Conservation (phyloP, 2,113 vertebrate species). For the Chiloscyllium plagiosum region DNA sequence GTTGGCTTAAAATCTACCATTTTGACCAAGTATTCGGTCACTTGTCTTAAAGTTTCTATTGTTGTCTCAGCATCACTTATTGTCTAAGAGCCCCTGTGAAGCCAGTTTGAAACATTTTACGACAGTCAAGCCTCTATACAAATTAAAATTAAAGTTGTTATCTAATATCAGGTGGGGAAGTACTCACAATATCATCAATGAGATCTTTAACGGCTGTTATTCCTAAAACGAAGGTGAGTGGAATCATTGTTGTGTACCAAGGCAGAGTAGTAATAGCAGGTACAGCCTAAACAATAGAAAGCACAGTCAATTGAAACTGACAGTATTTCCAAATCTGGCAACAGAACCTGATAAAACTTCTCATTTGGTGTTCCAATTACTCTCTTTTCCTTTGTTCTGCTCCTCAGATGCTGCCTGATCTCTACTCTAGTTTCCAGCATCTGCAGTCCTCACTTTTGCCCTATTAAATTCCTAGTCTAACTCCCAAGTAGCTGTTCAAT, state of each 20-base stretch:
- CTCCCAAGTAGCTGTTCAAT: too few relatives aligned
- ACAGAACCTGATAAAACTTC: not conserved
- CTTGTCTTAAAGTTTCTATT: not conserved
- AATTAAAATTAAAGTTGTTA: not conserved
- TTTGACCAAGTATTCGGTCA: not conserved
- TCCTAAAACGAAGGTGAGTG: slow-evolving; percentile 62
- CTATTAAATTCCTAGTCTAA: too few relatives aligned
- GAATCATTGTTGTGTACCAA: slow-evolving; percentile 76
- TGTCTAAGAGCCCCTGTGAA: too few relatives aligned
- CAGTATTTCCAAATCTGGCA: not conserved
- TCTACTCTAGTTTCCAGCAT: too few relatives aligned
- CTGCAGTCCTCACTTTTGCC: too few relatives aligned
- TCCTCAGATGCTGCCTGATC: too few relatives aligned
- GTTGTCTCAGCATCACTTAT: not conserved
- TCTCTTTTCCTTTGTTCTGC: not conserved
- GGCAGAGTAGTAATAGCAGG: slow-evolving; percentile 78
- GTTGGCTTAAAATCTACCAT: not conserved
- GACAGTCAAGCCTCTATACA: not conserved
- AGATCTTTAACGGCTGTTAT: slow-evolving; percentile 76
- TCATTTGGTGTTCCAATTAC: not conserved
- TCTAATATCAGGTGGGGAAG: not conserved
- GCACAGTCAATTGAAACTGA: not conserved
- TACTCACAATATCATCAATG: slow-evolving; percentile 75
- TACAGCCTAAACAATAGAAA: slow-evolving; percentile 57
- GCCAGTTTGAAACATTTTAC: not conserved